A percentile compares a stretch with the other conserved stretches of the same genome.
These are phyloP conservation scores for Pelobates fuscus DNA, from an alignment of 2,113 vertebrate genomes.

Conservation along the genomic window DNA sequence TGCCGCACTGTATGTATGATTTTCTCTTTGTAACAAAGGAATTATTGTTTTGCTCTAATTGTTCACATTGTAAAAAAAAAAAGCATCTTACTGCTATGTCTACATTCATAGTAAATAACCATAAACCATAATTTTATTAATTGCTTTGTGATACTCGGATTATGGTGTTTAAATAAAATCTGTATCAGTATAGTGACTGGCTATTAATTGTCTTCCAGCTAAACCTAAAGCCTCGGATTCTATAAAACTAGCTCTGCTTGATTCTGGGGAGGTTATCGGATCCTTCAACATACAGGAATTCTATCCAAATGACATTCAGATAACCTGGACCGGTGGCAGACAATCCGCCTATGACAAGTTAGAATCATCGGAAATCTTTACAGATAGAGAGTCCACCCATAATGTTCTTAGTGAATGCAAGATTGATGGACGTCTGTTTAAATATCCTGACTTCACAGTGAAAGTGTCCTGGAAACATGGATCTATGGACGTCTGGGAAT, in stretches of 20 bases:
- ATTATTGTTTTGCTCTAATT: too few relatives aligned
- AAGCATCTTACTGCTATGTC: too few relatives aligned
- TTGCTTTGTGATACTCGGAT: too few relatives aligned
- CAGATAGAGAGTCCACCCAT: background rate
- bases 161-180: background rate
- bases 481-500: constrained; percentile 22
- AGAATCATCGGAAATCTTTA: background rate
- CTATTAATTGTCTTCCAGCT: background rate
- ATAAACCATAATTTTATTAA: background rate
- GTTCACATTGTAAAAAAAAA: too few relatives aligned
- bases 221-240: constrained; percentile 4
- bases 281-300: constrained; percentile 6
- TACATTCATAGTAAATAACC: too few relatives aligned
- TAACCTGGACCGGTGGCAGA: constrained; percentile 20
- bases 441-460: background rate
- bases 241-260: background rate
- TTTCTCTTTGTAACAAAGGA: too few relatives aligned
- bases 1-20: too few relatives aligned
- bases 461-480: constrained; percentile 33
- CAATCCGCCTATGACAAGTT: too few relatives aligned
- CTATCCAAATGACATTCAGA: constrained; percentile 19
- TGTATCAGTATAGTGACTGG: too few relatives aligned
- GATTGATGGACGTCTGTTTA: constrained; percentile 15
- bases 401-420: constrained; percentile 2
- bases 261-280: constrained; percentile 2